Evolutionary conservation across 2,113 vertebrate genomes (phyloP), one percentile per base, ranked within the genome.

Genomic region (Vidua macroura): DNA sequence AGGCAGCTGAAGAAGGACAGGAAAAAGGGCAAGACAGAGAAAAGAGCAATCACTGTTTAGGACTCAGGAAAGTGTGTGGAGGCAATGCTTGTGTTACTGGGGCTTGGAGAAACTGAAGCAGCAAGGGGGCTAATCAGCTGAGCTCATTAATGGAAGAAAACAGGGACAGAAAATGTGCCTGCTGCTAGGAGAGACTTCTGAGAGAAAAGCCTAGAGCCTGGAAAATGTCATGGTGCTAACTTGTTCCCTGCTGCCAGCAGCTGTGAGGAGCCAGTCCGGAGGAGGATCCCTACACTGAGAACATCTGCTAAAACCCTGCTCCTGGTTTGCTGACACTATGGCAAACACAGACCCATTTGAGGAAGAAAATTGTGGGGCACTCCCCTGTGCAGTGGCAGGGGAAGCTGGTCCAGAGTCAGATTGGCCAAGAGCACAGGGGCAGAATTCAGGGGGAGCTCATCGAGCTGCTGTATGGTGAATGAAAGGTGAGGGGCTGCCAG

Each of bases 101-200:
- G 31, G 22, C 68, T 93, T 85, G 66, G 44, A 91, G 92, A 93
- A 94, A 91, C 49, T 27, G 70, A 94, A 96, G 58, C 82, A 87
- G 78, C 78, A 66, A 93, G 87, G 67, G 67, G 37, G 62, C 92
- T 96, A 95, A 93, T 94, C 92, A 96, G 37, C 58, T 0, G 0
- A 83, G 63, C 53, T 93, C 85, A 76, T 95, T 90, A 93, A 83
- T 3, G 14, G 41, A 83, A 31, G 21, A 73, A 95, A 92, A 78
- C 33, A 77, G 53, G 66, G 58, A 69, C 31, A 69, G 53, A 90
- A 87, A 76, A 3, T 58, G 15, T 64, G 22, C 90, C 78, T 93
- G 90, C 74, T 93, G 88, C 58, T 93, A 76, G 58, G 28, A 90
- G 44, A 80, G n/a, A n/a, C 62, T 90, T 91, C 70, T 79, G 49